A percentile compares a stretch with the other conserved stretches of the same genome.
phyloP scores from a whole-genome alignment of 2,888 invertebrate species.

The Harpagoxenus sublaevis region DNA sequence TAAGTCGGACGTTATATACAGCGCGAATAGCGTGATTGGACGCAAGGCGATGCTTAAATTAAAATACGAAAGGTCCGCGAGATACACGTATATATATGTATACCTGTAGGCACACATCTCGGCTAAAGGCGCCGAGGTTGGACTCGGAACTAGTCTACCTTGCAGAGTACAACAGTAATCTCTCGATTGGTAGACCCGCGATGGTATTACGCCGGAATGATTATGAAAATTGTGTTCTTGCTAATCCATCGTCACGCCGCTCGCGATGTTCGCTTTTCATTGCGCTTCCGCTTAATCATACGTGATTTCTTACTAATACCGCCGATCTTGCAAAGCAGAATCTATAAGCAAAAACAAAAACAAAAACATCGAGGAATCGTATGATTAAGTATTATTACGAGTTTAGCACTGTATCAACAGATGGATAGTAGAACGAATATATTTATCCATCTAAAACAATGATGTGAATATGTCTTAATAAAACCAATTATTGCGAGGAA shows the following conservation, averaged over 20 bases:
- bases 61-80: slow-evolving; percentile 46
- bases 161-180: slow-evolving; percentile 45
- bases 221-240: slow-evolving; percentile 62
- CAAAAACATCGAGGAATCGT: neutral
- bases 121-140: slow-evolving; percentile 42
- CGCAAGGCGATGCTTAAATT: slow-evolving; percentile 58
- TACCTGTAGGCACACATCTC: slow-evolving; percentile 9
- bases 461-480: neutral
- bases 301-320: slow-evolving; percentile 16
- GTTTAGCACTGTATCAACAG: neutral
- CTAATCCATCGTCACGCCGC: slow-evolving; percentile 32
- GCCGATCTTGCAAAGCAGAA: neutral
- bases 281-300: slow-evolving; percentile 11
- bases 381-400: neutral
- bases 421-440: neutral
- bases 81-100: neutral
- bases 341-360: neutral
- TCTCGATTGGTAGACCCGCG: slow-evolving; percentile 47
- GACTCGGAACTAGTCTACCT: slow-evolving; percentile 49
- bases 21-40: slow-evolving; percentile 67
- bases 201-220: slow-evolving; percentile 63
- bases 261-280: neutral
- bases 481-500: neutral
- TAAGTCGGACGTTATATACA: slow-evolving; percentile 50
- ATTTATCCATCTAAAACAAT: neutral